Conservation (phyloP, 2,797 vertebrate genomes). For the Paratrypauchen microcephalus region DNA sequence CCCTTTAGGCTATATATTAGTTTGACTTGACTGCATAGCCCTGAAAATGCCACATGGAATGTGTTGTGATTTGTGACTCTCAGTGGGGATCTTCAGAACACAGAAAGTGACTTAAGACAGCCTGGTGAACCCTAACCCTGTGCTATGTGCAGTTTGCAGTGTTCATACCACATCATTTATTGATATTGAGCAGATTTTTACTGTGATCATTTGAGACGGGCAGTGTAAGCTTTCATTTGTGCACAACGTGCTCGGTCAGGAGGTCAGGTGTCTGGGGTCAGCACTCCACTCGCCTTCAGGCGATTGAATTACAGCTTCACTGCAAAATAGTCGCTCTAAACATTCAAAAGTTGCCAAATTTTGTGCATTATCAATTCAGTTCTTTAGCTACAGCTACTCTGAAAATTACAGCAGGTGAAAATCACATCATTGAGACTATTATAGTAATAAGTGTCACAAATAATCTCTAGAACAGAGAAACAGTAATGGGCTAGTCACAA, state of each 20-base stretch:
- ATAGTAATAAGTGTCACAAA: no score
- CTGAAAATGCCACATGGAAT: constrained; percentile 34
- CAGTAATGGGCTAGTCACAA: no score
- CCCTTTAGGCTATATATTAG: constrained; percentile 9
- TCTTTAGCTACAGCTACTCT: no score
- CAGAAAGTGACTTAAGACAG: constrained; percentile 15
- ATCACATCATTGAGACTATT: no score
- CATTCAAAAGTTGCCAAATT: no score
- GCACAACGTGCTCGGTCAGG: constrained; percentile 1
- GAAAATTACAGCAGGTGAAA: no score
- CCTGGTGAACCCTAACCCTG: constrained; percentile 23
- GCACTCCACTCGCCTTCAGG: constrained; percentile 1
- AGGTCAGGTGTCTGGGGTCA: constrained; percentile 3
- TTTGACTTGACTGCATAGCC: constrained; percentile 2
- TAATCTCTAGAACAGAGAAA: no score
- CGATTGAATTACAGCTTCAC: no score
- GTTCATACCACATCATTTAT: constrained; percentile 32
- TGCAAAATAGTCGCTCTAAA: background rate
- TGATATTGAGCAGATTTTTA: constrained; percentile 26
- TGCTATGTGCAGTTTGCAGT: constrained; percentile 23
- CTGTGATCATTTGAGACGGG: constrained; percentile 18
- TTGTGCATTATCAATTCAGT: no score
- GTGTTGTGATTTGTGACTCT: constrained; percentile 2
- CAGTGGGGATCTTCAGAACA: constrained; percentile 24
- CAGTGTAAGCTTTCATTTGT: constrained; percentile 3